Evolutionary conservation across 2,888 invertebrate genomes (phyloP).

Genomic region (Cryptocephalus moraei): DNA sequence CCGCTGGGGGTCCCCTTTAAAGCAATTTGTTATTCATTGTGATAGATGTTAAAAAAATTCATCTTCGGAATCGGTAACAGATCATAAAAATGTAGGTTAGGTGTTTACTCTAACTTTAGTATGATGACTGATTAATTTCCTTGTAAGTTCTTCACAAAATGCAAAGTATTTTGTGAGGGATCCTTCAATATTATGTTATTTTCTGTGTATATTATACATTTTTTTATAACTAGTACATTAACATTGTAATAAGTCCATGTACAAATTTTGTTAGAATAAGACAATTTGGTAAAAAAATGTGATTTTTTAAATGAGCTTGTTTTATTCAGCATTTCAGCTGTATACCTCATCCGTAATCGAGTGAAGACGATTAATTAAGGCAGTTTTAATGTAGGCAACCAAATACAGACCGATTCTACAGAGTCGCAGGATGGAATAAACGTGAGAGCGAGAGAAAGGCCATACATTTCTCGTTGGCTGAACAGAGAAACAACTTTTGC

Average conservation of each 20-base stretch:
- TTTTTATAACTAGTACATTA: conserved; percentile 18
- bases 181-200: too few species aligned
- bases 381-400: too few species aligned
- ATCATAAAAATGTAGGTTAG: not conserved
- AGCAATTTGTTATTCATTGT: too few species aligned
- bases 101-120: not conserved
- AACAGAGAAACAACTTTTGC: too few species aligned
- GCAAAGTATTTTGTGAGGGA: conserved; percentile 6
- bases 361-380: too few species aligned
- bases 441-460: too few species aligned
- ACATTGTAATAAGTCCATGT: conserved; percentile 24
- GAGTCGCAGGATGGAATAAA: too few species aligned
- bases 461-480: too few species aligned
- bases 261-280: conserved; percentile 28
- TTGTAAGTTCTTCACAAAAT: conserved; percentile 15
- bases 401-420: too few species aligned
- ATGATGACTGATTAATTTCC: conserved; percentile 16
- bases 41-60: too few species aligned
- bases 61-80: not conserved
- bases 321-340: not conserved
- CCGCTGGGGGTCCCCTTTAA: too few species aligned
- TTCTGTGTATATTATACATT: conserved; percentile 17
- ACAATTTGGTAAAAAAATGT: conserved; percentile 25
- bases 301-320: conserved; percentile 19
- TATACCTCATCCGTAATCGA: too few species aligned